Evolutionary conservation across 1,140 invertebrate species (phyloP).

Genomic region (Drosophila paulistorum): DNA sequence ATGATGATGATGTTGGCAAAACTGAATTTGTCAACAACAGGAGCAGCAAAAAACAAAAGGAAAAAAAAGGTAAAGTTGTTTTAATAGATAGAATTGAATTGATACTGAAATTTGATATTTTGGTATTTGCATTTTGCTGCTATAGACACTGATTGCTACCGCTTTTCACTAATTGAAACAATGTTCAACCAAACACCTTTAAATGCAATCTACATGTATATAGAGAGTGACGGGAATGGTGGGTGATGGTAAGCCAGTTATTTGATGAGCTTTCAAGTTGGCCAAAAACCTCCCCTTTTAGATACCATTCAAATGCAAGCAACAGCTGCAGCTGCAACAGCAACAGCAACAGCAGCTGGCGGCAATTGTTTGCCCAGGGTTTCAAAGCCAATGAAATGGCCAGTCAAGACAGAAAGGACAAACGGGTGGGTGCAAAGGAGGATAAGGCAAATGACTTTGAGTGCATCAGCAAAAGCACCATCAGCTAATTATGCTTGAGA

Average conservation of each 20-base stretch:
- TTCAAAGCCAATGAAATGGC: slow-evolving; percentile 54
- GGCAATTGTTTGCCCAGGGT: slow-evolving; percentile 68
- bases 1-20: slow-evolving; percentile 8
- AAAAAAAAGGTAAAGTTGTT: slow-evolving; percentile 52
- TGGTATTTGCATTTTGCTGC: no score
- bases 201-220: slow-evolving; percentile 12
- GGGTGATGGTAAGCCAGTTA: slow-evolving; percentile 31
- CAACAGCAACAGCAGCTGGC: slow-evolving; percentile 46
- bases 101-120: no score
- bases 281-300: neutral
- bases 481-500: slow-evolving; percentile 71
- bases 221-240: neutral
- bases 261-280: slow-evolving; percentile 66
- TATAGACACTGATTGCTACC: neutral
- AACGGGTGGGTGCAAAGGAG: slow-evolving; percentile 18
- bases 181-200: slow-evolving; percentile 63
- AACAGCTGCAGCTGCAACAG: slow-evolving; percentile 19
- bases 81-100: slow-evolving; percentile 15
- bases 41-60: neutral
- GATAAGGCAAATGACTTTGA: slow-evolving; percentile 64
- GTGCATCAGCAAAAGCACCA: slow-evolving; percentile 57
- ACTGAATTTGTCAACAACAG: neutral
- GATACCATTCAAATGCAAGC: slow-evolving; percentile 54
- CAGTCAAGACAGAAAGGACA: slow-evolving; percentile 30
- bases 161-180: slow-evolving; percentile 69